Conservation (phyloP, 2,797 vertebrate species). For the Cossypha polioptera region DNA sequence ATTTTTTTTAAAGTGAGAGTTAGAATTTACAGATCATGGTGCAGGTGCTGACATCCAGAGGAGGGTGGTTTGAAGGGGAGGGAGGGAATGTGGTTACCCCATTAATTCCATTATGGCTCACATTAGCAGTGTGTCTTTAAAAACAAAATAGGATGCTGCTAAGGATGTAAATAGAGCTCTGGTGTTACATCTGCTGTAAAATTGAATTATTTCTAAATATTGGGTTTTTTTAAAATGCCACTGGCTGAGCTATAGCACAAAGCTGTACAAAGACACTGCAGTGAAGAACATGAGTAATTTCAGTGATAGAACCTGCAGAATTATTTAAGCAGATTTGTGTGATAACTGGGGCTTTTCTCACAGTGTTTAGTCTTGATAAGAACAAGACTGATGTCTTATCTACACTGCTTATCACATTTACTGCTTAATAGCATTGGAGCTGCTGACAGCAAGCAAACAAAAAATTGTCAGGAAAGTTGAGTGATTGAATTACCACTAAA, state of each 20-base stretch:
- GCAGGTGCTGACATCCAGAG: neutral
- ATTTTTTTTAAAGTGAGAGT: neutral
- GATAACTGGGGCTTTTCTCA: neutral
- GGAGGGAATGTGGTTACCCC: neutral
- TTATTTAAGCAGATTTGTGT: neutral
- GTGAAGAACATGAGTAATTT: neutral
- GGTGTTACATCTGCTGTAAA: neutral
- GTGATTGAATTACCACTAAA: neutral
- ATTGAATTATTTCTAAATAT: neutral
- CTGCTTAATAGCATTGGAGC: neutral
- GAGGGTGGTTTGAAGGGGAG: neutral
- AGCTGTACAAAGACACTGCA: neutral
- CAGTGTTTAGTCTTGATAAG: neutral
- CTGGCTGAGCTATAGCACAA: neutral
- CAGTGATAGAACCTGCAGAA: neutral
- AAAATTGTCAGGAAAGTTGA: neutral
- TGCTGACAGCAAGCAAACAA: slow-evolving; percentile 4
- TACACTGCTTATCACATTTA: neutral
- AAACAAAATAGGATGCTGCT: neutral
- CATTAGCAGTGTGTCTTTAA: neutral
- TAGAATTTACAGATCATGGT: neutral
- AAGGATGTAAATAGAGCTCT: neutral
- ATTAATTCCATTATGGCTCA: neutral
- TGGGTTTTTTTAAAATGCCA: neutral
- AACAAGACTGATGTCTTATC: neutral